Conservation (phyloP, 2,797 vertebrate species). For the Percopsis omiscomaycus region DNA sequence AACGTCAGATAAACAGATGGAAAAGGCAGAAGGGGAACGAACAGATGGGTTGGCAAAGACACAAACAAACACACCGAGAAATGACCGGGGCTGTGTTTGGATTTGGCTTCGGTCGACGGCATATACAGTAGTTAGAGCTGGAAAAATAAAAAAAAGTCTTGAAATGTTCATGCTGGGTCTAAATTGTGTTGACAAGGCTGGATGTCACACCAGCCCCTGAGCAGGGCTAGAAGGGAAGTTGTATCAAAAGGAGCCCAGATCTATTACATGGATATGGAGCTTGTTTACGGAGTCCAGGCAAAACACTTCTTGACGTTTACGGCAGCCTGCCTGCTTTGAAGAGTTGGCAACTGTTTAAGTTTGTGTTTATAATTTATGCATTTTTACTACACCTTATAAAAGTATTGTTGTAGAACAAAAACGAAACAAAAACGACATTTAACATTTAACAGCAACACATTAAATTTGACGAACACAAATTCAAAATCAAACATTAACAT, state of each 20-base stretch:
- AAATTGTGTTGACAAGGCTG: slow-evolving; percentile 15
- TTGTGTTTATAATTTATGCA: no score
- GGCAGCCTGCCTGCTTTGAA: background rate
- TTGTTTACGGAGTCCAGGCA: background rate
- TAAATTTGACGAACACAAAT: no score
- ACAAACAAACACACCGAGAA: slow-evolving; percentile 1
- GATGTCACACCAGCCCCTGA: slow-evolving; percentile 10
- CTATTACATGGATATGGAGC: background rate
- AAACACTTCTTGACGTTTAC: background rate
- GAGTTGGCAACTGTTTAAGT: background rate
- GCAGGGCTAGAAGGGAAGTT: background rate
- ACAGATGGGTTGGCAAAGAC: slow-evolving; percentile 1
- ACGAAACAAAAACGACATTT: no score
- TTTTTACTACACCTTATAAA: no score
- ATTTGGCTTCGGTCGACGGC: slow-evolving; percentile 2
- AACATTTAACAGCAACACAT: no score
- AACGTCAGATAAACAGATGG: background rate
- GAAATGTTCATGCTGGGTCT: slow-evolving; percentile 4
- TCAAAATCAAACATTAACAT: no score
- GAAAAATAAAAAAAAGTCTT: slow-evolving; percentile 12
- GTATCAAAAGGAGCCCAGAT: slow-evolving; percentile 6
- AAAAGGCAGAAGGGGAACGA: slow-evolving; percentile 2
- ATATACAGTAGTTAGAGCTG: background rate
- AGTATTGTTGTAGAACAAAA: no score
- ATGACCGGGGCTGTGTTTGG: background rate